Conservation (phyloP, 2,113 vertebrate species). For the Zapus hudsonius region DNA sequence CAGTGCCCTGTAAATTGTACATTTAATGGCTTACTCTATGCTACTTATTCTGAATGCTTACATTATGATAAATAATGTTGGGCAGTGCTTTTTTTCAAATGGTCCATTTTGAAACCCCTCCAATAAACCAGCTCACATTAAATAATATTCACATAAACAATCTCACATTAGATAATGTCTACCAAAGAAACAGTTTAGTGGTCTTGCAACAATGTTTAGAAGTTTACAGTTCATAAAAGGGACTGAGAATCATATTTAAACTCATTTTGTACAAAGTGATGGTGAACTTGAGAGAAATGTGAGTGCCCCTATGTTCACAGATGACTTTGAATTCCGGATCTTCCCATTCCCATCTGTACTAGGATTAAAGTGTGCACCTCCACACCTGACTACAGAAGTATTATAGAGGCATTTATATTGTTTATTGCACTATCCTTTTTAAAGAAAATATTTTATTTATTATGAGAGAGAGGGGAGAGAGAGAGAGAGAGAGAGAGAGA, state of each 20-base stretch:
- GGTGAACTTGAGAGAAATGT: not conserved
- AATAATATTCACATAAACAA: not conserved
- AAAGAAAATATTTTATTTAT: too few relatives aligned
- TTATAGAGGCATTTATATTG: not conserved
- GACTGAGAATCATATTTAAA: not conserved
- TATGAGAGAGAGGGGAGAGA: too few relatives aligned
- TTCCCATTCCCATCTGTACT: not conserved
- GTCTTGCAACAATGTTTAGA: not conserved
- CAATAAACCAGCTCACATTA: not conserved
- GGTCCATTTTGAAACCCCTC: not conserved
- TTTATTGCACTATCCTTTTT: not conserved
- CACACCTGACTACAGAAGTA: not conserved
- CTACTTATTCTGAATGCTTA: not conserved
- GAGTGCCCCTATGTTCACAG: not conserved
- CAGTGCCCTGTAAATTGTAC: not conserved
- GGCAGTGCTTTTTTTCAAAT: not conserved
- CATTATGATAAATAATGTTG: slow-evolving; percentile 7
- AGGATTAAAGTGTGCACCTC: not conserved
- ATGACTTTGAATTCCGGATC: not conserved
- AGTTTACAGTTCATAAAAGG: not conserved
- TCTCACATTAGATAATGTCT: not conserved
- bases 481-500: too few relatives aligned
- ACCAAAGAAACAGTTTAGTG: not conserved
- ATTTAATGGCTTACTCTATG: not conserved
- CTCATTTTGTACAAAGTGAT: not conserved